Base-by-base conservation (phyloP, 2,888 invertebrate genomes). In the Dicranocentrus wangi region DNA sequence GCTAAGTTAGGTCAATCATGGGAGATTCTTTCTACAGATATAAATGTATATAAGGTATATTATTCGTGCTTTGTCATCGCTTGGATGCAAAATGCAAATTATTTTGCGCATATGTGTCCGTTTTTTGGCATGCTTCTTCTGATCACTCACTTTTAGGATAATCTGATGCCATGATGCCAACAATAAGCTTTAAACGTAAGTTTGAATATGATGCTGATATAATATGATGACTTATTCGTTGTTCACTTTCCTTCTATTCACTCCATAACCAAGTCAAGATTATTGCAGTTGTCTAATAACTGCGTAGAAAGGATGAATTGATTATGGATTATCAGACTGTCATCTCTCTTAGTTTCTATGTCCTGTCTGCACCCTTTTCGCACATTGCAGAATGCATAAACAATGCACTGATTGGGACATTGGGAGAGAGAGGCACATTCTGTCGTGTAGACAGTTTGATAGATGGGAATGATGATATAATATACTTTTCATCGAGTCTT, bases 211-310 rank as follows among this genome's bases (percentile, higher is more conserved):
- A 23, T 55, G 55, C 7, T 51, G 17, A 13, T 15, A 47, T 47
- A 21, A 53, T 53, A 53, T 25, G 15, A 55, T 25, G 55, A 55
- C 65, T 70, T 39, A 70, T 53, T 55, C 42, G 2, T 43, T 43
- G 43, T 25, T 72, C 72, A 72, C 51, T 76, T 76, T 76, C 68
- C 60, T 58, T 69, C 43, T 51, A 23, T n/a, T 47, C 61, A 27
- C 42, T 79, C 71, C 79, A 65, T 79, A 79, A 79, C 79, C 79
- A 71, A 65, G 79, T 79, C 79, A 79, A 79, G 71, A 79, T 27
- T 79, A 58, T 79, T 71, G 58, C 25, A 43, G 72, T 79, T 79
- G 79, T 66, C 71, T 79, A 58, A 55, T 79, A 72, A 72, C 79
- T 79, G 79, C 79, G 79, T 55, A 79, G 71, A 65, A 79, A 79